Conservation (phyloP, 2,888 invertebrate species). For the Oligia latruncula region DNA sequence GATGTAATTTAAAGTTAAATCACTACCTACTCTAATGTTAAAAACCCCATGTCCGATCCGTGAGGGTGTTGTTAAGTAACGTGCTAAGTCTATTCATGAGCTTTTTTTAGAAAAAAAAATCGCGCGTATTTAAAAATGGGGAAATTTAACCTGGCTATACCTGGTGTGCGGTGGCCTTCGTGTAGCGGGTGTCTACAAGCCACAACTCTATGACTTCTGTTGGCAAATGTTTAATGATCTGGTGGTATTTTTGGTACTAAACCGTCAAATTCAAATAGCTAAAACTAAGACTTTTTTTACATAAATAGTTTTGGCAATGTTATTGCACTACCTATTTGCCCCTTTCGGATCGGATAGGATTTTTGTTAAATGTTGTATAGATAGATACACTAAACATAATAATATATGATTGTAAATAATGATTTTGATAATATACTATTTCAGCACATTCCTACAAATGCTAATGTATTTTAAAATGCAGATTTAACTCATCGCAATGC, state of each 20-base stretch:
- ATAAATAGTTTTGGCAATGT: neutral
- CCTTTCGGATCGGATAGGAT: neutral
- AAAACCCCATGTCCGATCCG: neutral
- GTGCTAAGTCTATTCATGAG: neutral
- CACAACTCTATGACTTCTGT: neutral
- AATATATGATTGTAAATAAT: conserved; percentile 12
- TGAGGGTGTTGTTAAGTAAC: neutral
- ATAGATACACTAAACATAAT: neutral
- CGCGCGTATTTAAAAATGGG: neutral
- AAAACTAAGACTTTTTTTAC: neutral
- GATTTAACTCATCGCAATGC: neutral
- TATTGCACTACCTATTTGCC: neutral
- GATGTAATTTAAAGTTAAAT: conserved; percentile 1
- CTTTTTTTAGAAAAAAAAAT: neutral
- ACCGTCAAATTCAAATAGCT: neutral
- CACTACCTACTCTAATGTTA: neutral
- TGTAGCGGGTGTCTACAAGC: neutral
- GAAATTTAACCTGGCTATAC: neutral
- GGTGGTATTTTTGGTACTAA: neutral
- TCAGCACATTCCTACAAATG: neutral
- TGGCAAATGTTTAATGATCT: neutral
- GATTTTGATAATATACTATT: conserved; percentile 1
- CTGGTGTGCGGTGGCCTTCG: neutral
- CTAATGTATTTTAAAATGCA: neutral
- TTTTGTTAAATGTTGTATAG: neutral